Evolutionary conservation across 2,797 vertebrate species (phyloP), one percentile per base, ranked within the genome.

Genomic region (Austrolebias charrua): DNA sequence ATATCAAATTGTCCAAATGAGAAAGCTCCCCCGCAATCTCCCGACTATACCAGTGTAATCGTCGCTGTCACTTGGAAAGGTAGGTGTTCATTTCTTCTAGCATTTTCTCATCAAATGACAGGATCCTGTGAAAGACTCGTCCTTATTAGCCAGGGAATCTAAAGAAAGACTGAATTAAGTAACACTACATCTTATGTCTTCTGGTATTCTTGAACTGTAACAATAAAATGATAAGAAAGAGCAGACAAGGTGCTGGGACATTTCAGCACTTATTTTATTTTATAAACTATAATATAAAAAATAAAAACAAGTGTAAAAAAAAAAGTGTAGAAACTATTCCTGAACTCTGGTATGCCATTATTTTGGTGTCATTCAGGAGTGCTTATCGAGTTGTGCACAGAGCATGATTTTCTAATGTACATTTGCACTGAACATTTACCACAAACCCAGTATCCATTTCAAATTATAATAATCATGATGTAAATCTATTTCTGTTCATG

Each of bases 391-490:
- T 71, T 83, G 79, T 66, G 71, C 71, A 79, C 78, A 76, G 57
- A 66, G 61, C 63, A 16, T 70, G 79, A 73, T 69, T 73, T 82
- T 86, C 76, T 83, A 87, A 90, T 88, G 86, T 83, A 78, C 84
- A 88, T 90, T 90, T 84, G 73, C 85, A 85, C 86, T 84, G 79
- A 86, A 85, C 85, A 88, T 87, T 90, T 82, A 88, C 84, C 85
- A 84, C 83, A 83, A 77, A 81, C 79, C 50, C 71, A 2, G 72
- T 64, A 56, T 79, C 69, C 47, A 19, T 82, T 84, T 83, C 66
- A 84, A 79, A 86, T 89, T 74, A 78, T 74, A 83, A 80, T 85
- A 83, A 81, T 85, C 75, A 77, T 42, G 68, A 71, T 70, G 73
- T 80, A 81, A 86, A 89, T 88, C 81, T 80, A 79, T 86, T 89